Evolutionary conservation across 1,140 invertebrate species (phyloP).

Genomic region (Euschistus heros): DNA sequence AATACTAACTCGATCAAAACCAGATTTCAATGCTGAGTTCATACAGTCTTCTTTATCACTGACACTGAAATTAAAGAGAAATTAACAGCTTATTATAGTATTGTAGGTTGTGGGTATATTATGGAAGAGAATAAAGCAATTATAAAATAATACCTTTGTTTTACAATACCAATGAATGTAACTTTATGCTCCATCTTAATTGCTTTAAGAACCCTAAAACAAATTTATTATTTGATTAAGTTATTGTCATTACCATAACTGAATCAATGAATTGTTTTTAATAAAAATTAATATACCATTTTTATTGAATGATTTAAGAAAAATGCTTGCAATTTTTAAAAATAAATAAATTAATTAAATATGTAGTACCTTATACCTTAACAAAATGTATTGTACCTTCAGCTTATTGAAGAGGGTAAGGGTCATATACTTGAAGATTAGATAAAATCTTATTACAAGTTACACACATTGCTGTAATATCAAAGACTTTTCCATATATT

Average conservation of each 20-base stretch:
- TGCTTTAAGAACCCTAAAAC: background rate
- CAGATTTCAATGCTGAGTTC: slow-evolving; percentile 1
- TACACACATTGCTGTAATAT: too few species aligned
- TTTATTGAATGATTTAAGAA: background rate
- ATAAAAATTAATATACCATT: background rate
- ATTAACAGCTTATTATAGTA: background rate
- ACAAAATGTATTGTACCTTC: background rate
- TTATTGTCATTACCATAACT: background rate
- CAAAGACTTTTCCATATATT: too few species aligned
- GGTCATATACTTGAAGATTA: too few species aligned
- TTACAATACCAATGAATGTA: background rate
- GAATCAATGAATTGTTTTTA: background rate
- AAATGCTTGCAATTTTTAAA: background rate
- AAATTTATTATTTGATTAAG: background rate
- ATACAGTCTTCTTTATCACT: slow-evolving; percentile 2
- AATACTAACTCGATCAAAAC: slow-evolving; percentile 8
- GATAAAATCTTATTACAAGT: too few species aligned
- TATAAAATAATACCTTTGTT: background rate
- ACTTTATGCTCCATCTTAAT: slow-evolving; percentile 1
- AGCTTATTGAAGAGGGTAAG: too few species aligned
- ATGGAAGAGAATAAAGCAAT: background rate
- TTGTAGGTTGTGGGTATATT: background rate
- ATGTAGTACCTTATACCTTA: background rate
- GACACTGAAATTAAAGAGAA: background rate
- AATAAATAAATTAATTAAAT: background rate